Evolutionary conservation across 2,797 vertebrate genomes (phyloP), one percentile per base, ranked within the genome.

Genomic region (Gephyroberyx darwinii): DNA sequence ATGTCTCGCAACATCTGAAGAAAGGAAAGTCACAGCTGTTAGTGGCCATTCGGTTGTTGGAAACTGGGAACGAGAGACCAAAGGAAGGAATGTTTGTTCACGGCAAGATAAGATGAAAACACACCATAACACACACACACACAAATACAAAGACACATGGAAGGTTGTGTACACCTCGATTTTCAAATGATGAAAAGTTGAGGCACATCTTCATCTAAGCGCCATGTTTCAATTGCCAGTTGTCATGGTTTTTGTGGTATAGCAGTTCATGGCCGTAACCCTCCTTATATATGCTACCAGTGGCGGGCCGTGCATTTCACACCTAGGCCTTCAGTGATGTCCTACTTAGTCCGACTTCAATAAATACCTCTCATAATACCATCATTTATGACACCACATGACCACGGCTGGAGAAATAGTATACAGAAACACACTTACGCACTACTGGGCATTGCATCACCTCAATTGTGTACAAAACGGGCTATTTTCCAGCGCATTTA

Each of bases 31-130:
- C 56, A 57, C 19, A 50, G 48, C 59, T 39, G 41, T 17, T 52
- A 20, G 45, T 43, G 33, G 31, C 47, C 47, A 8, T 60, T 54
- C 37, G 57, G 59, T 48, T 61, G 53, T 54, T 37, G 30, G 20
- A 56, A 33, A 65, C 0, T 4, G 8, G 3, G 14, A 17, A 51
- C 3, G 33, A 33, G 39, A 45, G 9, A 65, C 16, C 16, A 37
- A 39, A 31, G 3, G 50, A 47, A 8, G 20, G 17, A 62, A 56
- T 43, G 6, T 33, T 55, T 33, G 30, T 35, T 75, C 33, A 51
- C 57, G 59, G 61, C 35, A 19, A 51, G 62, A 70, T 31, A 1
- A 69, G 64, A 65, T 37, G 58, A 22, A 3, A 26, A 35, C 33
- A 4, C 33, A 35, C 26, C 26, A 26, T 26, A 1, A 1, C 1